Conservation (phyloP, 1,140 invertebrate species). For the Drosophila funebris region DNA sequence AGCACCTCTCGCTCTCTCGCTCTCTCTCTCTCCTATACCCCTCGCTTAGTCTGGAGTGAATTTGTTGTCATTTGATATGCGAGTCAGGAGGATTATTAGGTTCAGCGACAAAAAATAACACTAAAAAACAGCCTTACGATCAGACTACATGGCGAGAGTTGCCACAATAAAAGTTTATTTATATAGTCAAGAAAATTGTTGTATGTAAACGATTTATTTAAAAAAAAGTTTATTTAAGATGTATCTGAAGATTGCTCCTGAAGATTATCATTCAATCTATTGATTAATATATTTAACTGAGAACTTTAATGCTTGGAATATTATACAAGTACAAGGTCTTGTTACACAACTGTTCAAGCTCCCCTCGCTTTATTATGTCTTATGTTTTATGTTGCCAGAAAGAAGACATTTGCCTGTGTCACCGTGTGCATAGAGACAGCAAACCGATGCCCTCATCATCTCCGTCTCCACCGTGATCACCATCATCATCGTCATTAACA, state of each 20-base stretch:
- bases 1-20: not conserved
- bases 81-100: constrained; percentile 82
- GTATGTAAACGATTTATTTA: no score
- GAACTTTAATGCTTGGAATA: no score
- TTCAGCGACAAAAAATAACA: constrained; percentile 52
- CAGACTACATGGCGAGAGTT: constrained; percentile 49
- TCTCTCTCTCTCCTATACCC: not conserved
- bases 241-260: no score
- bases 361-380: no score
- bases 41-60: constrained; percentile 69
- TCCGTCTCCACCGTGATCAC: constrained; percentile 22
- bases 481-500: constrained; percentile 48
- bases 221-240: no score
- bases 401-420: constrained; percentile 80
- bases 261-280: no score
- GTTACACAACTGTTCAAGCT: constrained; percentile 17
- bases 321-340: not conserved
- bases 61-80: constrained; percentile 82
- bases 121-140: constrained; percentile 46
- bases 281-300: no score
- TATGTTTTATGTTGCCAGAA: constrained; percentile 48
- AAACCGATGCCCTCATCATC: constrained; percentile 13
- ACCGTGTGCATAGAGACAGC: constrained; percentile 54
- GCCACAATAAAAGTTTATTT: not conserved
- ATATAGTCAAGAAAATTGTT: no score